phyloP scores from a whole-genome alignment of 1,140 invertebrate species.

The Gryon sp. region DNA sequence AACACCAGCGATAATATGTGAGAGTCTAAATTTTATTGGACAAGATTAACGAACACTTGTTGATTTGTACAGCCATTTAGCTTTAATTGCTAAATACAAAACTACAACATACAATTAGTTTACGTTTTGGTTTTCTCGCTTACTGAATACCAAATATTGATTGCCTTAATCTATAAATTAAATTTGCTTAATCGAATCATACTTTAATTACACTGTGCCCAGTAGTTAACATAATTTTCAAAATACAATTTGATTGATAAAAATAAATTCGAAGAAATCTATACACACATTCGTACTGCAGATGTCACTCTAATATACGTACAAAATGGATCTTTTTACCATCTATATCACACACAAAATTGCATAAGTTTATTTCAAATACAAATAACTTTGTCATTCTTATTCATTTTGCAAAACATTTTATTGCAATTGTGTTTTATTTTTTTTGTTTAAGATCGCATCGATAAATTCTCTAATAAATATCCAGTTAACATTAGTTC shows the following conservation, averaged over 20 bases:
- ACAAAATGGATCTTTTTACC: constrained; percentile 39
- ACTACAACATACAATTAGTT: constrained; percentile 58
- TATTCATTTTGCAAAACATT: no score
- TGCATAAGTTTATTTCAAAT: no score
- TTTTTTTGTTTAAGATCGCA: neutral
- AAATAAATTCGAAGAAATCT: constrained; percentile 42
- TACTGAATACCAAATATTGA: constrained; percentile 53
- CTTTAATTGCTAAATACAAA: constrained; percentile 55
- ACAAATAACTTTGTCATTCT: no score
- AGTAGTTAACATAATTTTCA: constrained; percentile 38
- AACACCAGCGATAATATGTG: constrained; percentile 17
- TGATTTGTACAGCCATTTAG: constrained; percentile 60
- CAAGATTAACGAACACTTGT: constrained; percentile 60
- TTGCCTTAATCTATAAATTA: constrained; percentile 38
- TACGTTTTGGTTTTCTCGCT: constrained; percentile 47
- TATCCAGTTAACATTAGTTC: constrained; percentile 29
- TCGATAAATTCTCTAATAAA: constrained; percentile 19
- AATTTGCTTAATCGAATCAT: constrained; percentile 31
- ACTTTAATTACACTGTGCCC: constrained; percentile 49
- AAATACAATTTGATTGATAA: constrained; percentile 15
- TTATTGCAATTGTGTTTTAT: no score
- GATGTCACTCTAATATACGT: constrained; percentile 11
- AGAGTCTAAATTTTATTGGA: constrained; percentile 63
- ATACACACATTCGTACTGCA: constrained; percentile 30
- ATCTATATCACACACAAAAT: constrained; percentile 5